Evolutionary conservation across 2,113 vertebrate species (phyloP).

Genomic region (Carassius gibelio): DNA sequence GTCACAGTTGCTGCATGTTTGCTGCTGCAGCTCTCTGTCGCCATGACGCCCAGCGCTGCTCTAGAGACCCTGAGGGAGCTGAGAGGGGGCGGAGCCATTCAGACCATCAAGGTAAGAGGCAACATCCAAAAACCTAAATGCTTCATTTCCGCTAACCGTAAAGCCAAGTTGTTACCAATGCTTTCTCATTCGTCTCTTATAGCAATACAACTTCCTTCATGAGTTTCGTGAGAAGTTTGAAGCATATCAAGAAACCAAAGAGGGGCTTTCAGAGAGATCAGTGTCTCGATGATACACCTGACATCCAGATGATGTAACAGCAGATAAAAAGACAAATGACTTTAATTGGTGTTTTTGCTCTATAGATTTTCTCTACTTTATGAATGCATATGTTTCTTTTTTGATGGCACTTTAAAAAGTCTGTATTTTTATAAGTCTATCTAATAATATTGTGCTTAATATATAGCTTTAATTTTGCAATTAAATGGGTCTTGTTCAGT

Average conservation of each 20-base stretch:
- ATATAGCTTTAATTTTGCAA: slow-evolving; percentile 42
- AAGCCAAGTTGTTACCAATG: neutral
- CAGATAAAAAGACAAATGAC: neutral
- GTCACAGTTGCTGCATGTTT: slow-evolving; percentile 86
- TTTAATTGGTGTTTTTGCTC: neutral
- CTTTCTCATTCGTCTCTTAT: slow-evolving; percentile 51
- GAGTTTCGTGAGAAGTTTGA: slow-evolving; percentile 83
- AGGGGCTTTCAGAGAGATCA: slow-evolving; percentile 64
- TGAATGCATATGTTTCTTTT: slow-evolving; percentile 44
- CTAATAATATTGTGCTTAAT: slow-evolving; percentile 56
- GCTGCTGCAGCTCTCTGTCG: slow-evolving; percentile 81
- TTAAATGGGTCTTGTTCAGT: neutral
- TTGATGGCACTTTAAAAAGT: slow-evolving; percentile 66
- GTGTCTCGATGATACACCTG: slow-evolving; percentile 77
- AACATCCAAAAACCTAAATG: neutral
- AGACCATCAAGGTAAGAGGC: slow-evolving; percentile 83
- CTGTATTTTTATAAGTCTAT: slow-evolving; percentile 8
- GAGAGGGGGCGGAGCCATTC: slow-evolving; percentile 84
- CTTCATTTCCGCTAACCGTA: neutral
- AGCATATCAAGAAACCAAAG: slow-evolving; percentile 74
- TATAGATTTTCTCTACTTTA: neutral
- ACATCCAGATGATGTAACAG: neutral
- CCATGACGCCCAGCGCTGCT: slow-evolving; percentile 79
- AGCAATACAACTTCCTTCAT: slow-evolving; percentile 94
- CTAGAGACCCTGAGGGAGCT: slow-evolving; percentile 82